phyloP scores from a whole-genome alignment of 2,888 invertebrate genomes.

The Osmoderma eremita region DNA sequence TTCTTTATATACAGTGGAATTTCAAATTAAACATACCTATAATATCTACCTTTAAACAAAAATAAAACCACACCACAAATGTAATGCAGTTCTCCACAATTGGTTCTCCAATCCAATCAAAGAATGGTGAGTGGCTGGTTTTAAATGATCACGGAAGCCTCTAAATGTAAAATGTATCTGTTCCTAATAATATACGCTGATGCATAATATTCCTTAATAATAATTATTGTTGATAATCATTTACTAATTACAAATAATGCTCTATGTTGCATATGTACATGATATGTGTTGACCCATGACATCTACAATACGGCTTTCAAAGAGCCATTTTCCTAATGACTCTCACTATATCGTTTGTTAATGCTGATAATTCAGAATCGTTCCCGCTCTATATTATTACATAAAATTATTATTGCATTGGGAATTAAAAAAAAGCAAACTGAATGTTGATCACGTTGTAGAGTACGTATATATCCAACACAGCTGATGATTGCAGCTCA shows the following conservation, averaged over 20 bases:
- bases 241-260: slow-evolving; percentile 44
- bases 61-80: slow-evolving; percentile 9
- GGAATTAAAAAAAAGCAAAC: slow-evolving; percentile 19
- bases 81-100: slow-evolving; percentile 52
- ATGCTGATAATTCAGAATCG: slow-evolving; percentile 30
- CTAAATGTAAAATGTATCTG: background rate
- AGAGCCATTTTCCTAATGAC: slow-evolving; percentile 45
- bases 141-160: slow-evolving; percentile 4
- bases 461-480: background rate
- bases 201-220: slow-evolving; percentile 30
- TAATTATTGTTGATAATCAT: slow-evolving; percentile 24
- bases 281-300: slow-evolving; percentile 41
- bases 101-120: slow-evolving; percentile 46
- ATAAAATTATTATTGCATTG: slow-evolving; percentile 33
- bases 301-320: slow-evolving; percentile 42
- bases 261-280: slow-evolving; percentile 31
- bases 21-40: background rate
- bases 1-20: slow-evolving; percentile 8
- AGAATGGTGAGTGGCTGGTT: slow-evolving; percentile 50
- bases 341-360: slow-evolving; percentile 47
- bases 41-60: background rate
- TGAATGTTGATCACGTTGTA: background rate
- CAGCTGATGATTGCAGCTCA: too few relatives aligned
- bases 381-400: slow-evolving; percentile 20
- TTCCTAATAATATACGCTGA: slow-evolving; percentile 4